Percentiles rank a stretch among this genome's conserved stretches.
phyloP scores from a whole-genome alignment of 1,140 invertebrate genomes.

The Microplitis mediator region DNA sequence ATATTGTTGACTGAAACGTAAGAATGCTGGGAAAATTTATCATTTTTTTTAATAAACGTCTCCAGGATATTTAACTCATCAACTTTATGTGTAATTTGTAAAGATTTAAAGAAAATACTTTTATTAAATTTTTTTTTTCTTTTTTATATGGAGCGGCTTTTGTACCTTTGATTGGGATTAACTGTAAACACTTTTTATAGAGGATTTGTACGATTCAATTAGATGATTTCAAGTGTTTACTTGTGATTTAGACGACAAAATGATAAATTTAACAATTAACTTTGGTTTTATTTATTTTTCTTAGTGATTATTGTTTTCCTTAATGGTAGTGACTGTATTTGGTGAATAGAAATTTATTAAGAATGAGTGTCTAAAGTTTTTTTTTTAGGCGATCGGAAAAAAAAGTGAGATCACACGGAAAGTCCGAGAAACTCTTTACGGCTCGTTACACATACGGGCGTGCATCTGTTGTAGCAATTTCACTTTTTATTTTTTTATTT shows the following conservation, averaged over 20 bases:
- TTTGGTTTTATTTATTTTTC: conserved; percentile 7
- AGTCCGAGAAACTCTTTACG: conserved; percentile 6
- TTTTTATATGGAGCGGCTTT: not conserved
- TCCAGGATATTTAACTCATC: no score
- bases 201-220: not conserved
- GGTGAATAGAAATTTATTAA: not conserved
- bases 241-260: not conserved
- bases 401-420: conserved; percentile 6
- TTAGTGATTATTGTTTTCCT: no score
- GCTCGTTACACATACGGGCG: not conserved
- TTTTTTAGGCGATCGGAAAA: conserved; percentile 1
- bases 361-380: not conserved
- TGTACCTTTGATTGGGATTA: not conserved
- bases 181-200: not conserved
- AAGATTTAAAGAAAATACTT: not conserved
- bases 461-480: not conserved
- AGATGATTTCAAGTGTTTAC: not conserved
- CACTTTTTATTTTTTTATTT: not conserved
- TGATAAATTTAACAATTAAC: no score
- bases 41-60: no score
- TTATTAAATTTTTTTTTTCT: not conserved
- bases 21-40: no score
- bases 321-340: no score
- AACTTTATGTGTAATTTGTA: not conserved
- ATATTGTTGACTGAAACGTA: no score